These are phyloP conservation scores for Parotocinclus haroldoi DNA, from an alignment of 2,797 vertebrate species.

Conservation along the genomic window DNA sequence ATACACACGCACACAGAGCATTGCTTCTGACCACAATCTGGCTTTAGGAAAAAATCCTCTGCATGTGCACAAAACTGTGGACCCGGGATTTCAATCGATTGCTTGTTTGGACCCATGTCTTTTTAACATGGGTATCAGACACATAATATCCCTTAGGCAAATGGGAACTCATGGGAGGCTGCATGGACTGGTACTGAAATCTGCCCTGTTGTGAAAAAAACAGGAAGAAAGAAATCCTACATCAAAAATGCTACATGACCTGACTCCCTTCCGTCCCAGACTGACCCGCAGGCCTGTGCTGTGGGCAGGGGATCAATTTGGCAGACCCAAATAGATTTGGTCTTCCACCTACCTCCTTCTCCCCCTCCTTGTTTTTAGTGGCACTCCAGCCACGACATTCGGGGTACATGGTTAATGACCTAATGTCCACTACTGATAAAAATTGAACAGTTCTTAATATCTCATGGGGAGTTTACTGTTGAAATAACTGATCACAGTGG, in stretches of 20 bases:
- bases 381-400: conserved; percentile 51
- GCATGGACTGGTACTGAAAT: background rate
- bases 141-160: too few species aligned
- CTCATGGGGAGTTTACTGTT: too few species aligned
- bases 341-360: conserved; percentile 27
- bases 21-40: background rate
- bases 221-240: background rate
- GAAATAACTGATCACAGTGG: too few species aligned
- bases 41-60: conserved; percentile 40
- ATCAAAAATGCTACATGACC: background rate
- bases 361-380: background rate
- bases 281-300: conserved; percentile 55
- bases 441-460: too few species aligned
- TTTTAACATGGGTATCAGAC: conserved; percentile 58
- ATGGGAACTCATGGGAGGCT: conserved; percentile 13
- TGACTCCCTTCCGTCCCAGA: conserved; percentile 27
- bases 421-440: conserved; percentile 39
- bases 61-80: conserved; percentile 52
- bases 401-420: conserved; percentile 56
- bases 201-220: background rate
- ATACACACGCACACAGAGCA: conserved; percentile 16
- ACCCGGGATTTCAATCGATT: conserved; percentile 66
- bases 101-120: conserved; percentile 54
- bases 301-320: conserved; percentile 58
- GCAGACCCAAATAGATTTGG: conserved; percentile 60